phyloP scores from a whole-genome alignment of 2,888 invertebrate species.

The Pheosia tremula region DNA sequence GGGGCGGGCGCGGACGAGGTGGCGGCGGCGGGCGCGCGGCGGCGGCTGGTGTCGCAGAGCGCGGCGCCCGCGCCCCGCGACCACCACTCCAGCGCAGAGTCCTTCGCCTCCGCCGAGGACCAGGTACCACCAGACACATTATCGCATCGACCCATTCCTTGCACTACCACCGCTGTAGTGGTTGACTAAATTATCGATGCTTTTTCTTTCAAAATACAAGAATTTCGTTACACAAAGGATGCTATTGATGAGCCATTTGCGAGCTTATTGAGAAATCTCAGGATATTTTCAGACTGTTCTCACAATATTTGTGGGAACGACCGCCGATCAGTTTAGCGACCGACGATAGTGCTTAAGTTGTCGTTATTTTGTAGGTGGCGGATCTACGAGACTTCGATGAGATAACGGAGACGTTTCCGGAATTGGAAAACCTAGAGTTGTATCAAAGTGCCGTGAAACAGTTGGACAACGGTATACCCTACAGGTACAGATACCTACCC shows the following conservation, averaged over 20 bases:
- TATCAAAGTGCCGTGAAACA: slow-evolving; percentile 94
- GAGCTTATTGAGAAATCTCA: no score
- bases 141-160: no score
- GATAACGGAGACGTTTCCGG: slow-evolving; percentile 89
- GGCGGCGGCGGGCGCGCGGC: slow-evolving; percentile 56
- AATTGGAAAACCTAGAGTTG: slow-evolving; percentile 91
- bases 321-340: no score
- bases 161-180: no score
- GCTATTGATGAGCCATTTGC: no score
- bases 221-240: no score
- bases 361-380: slow-evolving; percentile 86
- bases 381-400: slow-evolving; percentile 96
- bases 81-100: slow-evolving; percentile 95
- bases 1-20: slow-evolving; percentile 44
- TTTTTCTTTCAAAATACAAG: no score
- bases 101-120: slow-evolving; percentile 98
- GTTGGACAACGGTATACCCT: slow-evolving; percentile 91
- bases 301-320: no score
- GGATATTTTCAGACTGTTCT: no score
- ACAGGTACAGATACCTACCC: slow-evolving; percentile 70
- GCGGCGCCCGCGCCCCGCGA: slow-evolving; percentile 76
- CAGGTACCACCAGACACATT: slow-evolving; percentile 79
- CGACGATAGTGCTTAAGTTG: no score
- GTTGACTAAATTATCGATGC: no score
- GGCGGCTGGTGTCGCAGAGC: slow-evolving; percentile 74